Percentiles rank a stretch among this genome's conserved stretches.
Evolutionary conservation across 2,113 vertebrate genomes (phyloP).

Genomic region (Genyomyrus donnyi): DNA sequence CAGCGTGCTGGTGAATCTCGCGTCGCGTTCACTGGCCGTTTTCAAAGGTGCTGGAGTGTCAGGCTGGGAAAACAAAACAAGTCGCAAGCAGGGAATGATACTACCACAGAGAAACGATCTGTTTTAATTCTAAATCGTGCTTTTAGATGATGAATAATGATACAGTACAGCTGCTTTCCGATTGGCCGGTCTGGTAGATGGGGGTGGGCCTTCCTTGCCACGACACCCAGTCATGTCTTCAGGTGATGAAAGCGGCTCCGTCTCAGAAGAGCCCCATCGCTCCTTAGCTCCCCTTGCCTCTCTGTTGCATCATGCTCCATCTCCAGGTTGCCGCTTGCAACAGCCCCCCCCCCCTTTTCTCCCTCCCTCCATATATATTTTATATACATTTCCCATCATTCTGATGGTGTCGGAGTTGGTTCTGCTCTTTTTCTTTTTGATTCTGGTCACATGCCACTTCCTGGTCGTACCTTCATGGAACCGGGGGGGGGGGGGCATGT

Average conservation of each 20-base stretch:
- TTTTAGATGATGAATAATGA: background rate
- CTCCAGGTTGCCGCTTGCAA: background rate
- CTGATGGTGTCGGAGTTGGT: no score
- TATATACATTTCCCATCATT: background rate
- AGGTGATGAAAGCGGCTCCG: background rate
- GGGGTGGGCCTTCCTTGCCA: background rate
- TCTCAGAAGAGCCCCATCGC: background rate
- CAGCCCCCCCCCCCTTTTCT: background rate
- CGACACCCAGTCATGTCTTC: background rate
- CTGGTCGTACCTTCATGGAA: background rate
- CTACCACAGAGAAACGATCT: background rate
- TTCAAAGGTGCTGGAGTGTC: background rate
- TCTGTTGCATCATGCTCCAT: slow-evolving; percentile 1
- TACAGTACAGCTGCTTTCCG: background rate
- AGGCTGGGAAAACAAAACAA: background rate
- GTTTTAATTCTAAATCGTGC: background rate
- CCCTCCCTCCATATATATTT: background rate
- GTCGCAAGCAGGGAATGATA: background rate
- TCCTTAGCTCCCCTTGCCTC: background rate
- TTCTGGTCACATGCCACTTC: background rate
- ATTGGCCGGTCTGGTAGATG: background rate
- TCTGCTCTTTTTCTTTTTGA: background rate
- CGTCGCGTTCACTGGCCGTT: background rate
- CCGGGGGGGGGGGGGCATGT: background rate
- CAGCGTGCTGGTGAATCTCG: background rate